A percentile compares a stretch with the other conserved stretches of the same genome.
Evolutionary conservation across 1,140 invertebrate genomes (phyloP).

Genomic region (Phortica variegata): DNA sequence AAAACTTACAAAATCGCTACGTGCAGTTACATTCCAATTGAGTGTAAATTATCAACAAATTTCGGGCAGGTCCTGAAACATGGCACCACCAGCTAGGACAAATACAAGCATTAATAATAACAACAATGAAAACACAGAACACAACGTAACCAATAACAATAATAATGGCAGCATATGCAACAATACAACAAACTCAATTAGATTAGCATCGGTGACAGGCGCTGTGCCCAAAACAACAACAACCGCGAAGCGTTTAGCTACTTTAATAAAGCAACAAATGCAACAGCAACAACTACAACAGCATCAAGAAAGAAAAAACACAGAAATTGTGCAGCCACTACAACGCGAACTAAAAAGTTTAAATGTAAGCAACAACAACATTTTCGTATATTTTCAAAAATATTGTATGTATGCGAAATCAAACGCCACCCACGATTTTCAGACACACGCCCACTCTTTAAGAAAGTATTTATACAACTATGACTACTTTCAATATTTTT

Average conservation of each 20-base stretch:
- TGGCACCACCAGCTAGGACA: neutral
- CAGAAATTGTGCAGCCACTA: constrained; percentile 37
- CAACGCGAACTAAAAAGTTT: constrained; percentile 33
- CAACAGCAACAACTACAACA: constrained; percentile 15
- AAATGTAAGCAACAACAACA: constrained; percentile 24
- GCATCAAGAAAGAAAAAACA: constrained; percentile 13
- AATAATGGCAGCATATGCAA: too few species aligned
- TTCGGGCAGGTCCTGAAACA: neutral
- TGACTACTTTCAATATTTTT: too few species aligned
- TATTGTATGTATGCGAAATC: too few species aligned
- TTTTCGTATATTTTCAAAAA: too few species aligned
- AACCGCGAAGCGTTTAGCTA: constrained; percentile 25
- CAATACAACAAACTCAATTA: neutral
- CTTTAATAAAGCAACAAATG: constrained; percentile 2
- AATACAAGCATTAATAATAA: constrained; percentile 28
- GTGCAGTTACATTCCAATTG: too few species aligned
- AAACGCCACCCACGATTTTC: too few species aligned
- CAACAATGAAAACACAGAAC: constrained; percentile 25
- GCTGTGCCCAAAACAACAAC: constrained; percentile 27
- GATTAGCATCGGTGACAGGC: constrained; percentile 17
- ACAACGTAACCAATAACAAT: constrained; percentile 1
- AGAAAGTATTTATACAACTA: too few species aligned
- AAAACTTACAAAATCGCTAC: too few species aligned
- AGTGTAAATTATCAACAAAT: too few species aligned
- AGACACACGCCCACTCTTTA: too few species aligned